Conservation (phyloP, 2,888 invertebrate species). For the Esperia sulphurella region DNA sequence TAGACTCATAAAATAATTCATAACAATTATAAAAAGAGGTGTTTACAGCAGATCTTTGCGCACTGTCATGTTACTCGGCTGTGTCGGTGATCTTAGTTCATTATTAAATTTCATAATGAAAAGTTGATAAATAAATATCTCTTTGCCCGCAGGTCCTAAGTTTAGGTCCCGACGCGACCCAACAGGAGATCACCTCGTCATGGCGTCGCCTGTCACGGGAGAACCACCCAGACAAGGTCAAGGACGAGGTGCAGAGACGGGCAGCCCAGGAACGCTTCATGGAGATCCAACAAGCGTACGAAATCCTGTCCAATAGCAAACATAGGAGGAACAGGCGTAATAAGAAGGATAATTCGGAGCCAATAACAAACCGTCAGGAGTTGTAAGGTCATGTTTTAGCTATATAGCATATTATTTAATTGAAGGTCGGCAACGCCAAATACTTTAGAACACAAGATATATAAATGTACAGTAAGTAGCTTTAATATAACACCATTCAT, state of each 20-base stretch:
- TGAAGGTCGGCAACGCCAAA: too few species aligned
- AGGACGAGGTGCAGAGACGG: conserved; percentile 82
- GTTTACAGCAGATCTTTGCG: too few species aligned
- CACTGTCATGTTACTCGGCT: too few species aligned
- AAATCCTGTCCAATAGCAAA: conserved; percentile 91
- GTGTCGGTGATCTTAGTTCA: too few species aligned
- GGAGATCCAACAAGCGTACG: conserved; percentile 96
- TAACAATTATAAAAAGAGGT: too few species aligned
- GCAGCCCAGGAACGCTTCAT: conserved; percentile 92
- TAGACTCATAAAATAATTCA: too few species aligned
- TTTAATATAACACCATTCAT: too few species aligned
- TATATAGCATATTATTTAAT: too few species aligned
- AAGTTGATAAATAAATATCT: not conserved
- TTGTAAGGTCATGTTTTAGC: conserved; percentile 5
- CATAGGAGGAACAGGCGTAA: conserved; percentile 86
- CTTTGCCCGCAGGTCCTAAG: conserved; percentile 83
- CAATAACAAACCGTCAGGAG: conserved; percentile 14
- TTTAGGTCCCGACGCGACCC: conserved; percentile 87
- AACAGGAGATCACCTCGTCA: conserved; percentile 89
- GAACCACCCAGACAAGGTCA: conserved; percentile 95
- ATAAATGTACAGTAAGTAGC: too few species aligned
- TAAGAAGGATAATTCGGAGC: conserved; percentile 81
- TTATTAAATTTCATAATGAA: too few species aligned
- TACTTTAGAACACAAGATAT: too few species aligned
- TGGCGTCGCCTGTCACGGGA: conserved; percentile 91